phyloP scores from a whole-genome alignment of 2,113 vertebrate genomes.

The Bos taurus region ARS-UCD2.0 NC_037336.1:102966001-102966500 shows the following conservation, averaged over 20 bases:
- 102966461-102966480: neutral
- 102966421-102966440: neutral
- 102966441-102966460: accelerated
- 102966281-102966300: neutral
- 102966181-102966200: accelerated
- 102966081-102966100: neutral
- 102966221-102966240: no score
- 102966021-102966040: accelerated
- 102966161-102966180: accelerated
- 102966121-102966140: neutral
- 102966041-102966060: accelerated
- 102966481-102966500: accelerated
- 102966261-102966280: no score
- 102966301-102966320: no score
- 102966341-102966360: neutral
- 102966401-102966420: neutral
- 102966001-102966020: accelerated
- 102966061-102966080: accelerated
- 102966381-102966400: accelerated
- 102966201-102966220: accelerated
- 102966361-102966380: no score
- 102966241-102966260: neutral
- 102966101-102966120: accelerated
- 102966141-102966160: accelerated
- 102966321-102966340: accelerated